These are phyloP conservation scores for Phaenicophaeus curvirostris DNA, from an alignment of 2,797 vertebrate genomes.

Conservation along the genomic window DNA sequence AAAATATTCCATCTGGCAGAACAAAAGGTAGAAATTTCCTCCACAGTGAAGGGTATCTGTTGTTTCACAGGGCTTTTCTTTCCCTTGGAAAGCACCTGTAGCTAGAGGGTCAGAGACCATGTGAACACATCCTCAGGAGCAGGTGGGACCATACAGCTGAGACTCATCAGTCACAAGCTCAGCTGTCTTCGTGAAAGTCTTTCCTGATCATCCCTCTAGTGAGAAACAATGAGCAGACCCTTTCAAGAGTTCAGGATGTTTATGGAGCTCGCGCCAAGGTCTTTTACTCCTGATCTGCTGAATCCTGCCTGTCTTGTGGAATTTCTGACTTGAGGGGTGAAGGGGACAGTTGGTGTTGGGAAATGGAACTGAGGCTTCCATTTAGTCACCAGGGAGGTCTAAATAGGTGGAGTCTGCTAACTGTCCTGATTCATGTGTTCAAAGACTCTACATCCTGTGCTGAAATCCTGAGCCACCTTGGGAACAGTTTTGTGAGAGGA, in stretches of 20 bases:
- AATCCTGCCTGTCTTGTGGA: not conserved
- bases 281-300: not conserved
- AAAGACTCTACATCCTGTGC: not conserved
- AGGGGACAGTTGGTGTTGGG: not conserved
- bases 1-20: not conserved
- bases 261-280: not conserved
- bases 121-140: not conserved
- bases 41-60: not conserved
- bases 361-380: not conserved
- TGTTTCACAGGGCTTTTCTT: not conserved
- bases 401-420: not conserved
- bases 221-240: not conserved
- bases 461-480: not conserved
- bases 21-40: not conserved
- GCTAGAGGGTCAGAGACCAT: not conserved
- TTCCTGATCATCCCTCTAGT: not conserved
- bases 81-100: not conserved
- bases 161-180: not conserved
- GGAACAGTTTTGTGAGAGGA: not conserved
- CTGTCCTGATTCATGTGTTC: not conserved
- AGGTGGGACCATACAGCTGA: not conserved
- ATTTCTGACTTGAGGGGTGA: not conserved
- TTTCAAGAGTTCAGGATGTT: not conserved
- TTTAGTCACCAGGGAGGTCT: not conserved
- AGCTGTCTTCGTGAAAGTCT: not conserved